These are phyloP conservation scores for Heterotis niloticus DNA, from an alignment of 2,113 vertebrate genomes.

Conservation along the genomic window DNA sequence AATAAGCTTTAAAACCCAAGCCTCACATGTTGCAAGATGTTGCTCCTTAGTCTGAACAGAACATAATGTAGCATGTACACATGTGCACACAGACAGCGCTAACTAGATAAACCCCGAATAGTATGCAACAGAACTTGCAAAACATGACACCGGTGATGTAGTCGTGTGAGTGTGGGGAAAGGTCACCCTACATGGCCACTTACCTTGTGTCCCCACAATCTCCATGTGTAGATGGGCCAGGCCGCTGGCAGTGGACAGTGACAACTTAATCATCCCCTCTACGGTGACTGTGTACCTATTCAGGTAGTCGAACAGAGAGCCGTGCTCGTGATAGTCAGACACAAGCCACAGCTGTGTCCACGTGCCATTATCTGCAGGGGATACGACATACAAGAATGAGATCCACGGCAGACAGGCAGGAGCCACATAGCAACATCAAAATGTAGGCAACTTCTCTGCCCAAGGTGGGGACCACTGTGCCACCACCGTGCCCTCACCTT, in stretches of 20 bases:
- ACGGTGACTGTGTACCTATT: conserved; percentile 83
- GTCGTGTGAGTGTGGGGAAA: background rate
- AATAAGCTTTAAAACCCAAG: background rate
- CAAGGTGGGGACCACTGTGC: background rate
- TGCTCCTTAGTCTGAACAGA: background rate
- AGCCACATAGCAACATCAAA: too few relatives aligned
- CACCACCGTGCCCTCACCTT: conserved; percentile 58
- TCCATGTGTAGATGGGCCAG: conserved; percentile 86
- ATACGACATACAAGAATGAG: conserved; percentile 27
- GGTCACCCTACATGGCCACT: background rate
- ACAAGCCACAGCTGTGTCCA: conserved; percentile 86
- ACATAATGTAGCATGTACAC: background rate
- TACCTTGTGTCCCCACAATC: conserved; percentile 85
- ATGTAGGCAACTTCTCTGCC: background rate
- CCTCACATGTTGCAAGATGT: background rate
- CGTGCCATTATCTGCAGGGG: conserved; percentile 77
- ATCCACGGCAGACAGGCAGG: background rate
- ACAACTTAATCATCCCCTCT: conserved; percentile 83
- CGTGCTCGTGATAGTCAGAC: conserved; percentile 83
- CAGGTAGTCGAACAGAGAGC: conserved; percentile 82
- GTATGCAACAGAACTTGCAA: too few relatives aligned
- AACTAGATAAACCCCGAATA: too few relatives aligned
- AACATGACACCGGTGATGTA: background rate
- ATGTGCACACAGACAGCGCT: too few relatives aligned
- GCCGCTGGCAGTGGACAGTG: conserved; percentile 78